phyloP scores from a whole-genome alignment of 2,888 invertebrate genomes.

The Acanthopleura granulata region DNA sequence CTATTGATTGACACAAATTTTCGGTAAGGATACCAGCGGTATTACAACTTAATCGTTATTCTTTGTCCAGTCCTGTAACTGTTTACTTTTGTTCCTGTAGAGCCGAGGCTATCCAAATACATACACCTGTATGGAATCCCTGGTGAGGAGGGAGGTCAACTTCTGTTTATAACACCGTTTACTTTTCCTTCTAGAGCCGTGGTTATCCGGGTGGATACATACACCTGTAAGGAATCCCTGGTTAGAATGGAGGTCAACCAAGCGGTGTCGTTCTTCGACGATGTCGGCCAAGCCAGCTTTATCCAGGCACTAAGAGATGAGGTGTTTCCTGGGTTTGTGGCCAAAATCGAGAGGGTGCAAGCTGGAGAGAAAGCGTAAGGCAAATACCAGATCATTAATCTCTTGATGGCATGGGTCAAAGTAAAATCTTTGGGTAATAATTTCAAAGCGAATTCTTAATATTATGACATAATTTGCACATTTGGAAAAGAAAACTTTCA shows the following conservation, averaged over 20 bases:
- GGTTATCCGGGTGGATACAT: not conserved
- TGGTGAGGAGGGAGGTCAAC: not conserved
- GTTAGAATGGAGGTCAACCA: not conserved
- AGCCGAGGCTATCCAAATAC: not conserved
- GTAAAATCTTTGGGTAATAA: too few relatives aligned
- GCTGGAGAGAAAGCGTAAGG: not conserved
- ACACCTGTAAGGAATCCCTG: not conserved
- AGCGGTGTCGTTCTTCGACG: not conserved
- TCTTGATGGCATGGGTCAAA: too few relatives aligned
- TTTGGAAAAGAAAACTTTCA: too few relatives aligned
- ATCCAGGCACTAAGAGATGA: not conserved
- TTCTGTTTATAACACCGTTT: not conserved
- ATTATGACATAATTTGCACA: too few relatives aligned
- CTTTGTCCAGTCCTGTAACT: too few relatives aligned
- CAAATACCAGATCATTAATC: too few relatives aligned
- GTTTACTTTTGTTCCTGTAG: not conserved
- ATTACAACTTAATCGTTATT: too few relatives aligned
- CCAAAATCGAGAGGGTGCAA: not conserved
- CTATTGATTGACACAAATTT: too few relatives aligned
- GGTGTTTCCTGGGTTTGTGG: conserved; percentile 6
- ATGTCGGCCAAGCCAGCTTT: not conserved
- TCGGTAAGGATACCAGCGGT: too few relatives aligned
- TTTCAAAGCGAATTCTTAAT: too few relatives aligned
- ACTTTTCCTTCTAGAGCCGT: conserved; percentile 8
- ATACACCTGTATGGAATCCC: not conserved